Percentiles rank a stretch among this genome's conserved stretches.
These are phyloP conservation scores for Leptodactylus fallax DNA, from an alignment of 2,797 vertebrate genomes.

Conservation along the genomic window DNA sequence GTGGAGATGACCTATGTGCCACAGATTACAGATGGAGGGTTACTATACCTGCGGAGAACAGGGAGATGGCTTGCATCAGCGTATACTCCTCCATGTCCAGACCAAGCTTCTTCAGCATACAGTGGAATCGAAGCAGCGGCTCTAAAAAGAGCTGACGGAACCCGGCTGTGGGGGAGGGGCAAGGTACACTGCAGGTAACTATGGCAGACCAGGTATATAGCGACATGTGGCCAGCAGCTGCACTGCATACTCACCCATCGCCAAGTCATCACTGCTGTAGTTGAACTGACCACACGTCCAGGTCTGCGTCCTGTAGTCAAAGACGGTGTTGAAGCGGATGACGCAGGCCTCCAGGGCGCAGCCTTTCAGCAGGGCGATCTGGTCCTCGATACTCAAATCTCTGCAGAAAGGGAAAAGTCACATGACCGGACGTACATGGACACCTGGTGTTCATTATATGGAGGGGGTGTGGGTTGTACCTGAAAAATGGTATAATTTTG, in stretches of 20 bases:
- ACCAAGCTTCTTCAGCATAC: slow-evolving; percentile 73
- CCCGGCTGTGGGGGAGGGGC: slow-evolving; percentile 72
- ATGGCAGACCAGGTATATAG: background rate
- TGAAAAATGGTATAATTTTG: slow-evolving; percentile 74
- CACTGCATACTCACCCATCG: slow-evolving; percentile 64
- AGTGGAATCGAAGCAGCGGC: slow-evolving; percentile 80
- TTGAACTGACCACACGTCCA: slow-evolving; percentile 72
- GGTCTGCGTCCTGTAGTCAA: slow-evolving; percentile 66
- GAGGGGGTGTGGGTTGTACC: slow-evolving; percentile 62
- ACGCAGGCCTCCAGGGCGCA: slow-evolving; percentile 70
- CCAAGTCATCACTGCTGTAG: slow-evolving; percentile 67
- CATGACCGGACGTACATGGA: background rate
- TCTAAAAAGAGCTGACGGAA: slow-evolving; percentile 83
- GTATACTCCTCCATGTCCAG: slow-evolving; percentile 82
- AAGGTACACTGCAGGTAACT: background rate
- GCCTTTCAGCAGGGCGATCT: slow-evolving; percentile 76
- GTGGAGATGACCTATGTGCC: background rate
- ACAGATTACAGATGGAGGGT: background rate
- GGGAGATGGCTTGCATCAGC: slow-evolving; percentile 81
- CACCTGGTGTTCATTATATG: background rate
- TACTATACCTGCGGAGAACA: slow-evolving; percentile 83
- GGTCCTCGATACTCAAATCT: slow-evolving; percentile 70
- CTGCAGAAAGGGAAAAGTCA: slow-evolving; percentile 59
- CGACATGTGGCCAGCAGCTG: background rate
- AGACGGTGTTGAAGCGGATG: slow-evolving; percentile 71